Evolutionary conservation across 53 echinoderm and acorn worm genomes (phyloP).

Genomic region (Holothuria leucospilota): DNA sequence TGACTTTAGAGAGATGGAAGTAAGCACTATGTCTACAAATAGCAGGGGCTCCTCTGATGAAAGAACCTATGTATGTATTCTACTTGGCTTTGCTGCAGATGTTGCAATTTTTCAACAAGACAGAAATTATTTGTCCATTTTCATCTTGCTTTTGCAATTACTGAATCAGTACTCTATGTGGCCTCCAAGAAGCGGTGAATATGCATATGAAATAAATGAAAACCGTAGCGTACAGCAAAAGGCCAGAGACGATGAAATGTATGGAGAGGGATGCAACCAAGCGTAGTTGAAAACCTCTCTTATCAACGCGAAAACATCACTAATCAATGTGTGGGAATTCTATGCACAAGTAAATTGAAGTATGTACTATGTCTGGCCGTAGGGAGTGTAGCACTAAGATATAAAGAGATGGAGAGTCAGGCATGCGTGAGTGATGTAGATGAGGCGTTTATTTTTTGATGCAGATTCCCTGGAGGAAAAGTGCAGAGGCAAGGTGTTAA

Average conservation of each 20-base stretch:
- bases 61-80: no score
- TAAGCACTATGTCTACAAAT: no score
- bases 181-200: constrained; percentile 28
- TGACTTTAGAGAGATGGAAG: no score
- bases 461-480: constrained; percentile 37
- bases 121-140: no score
- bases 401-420: constrained; percentile 39
- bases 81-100: no score
- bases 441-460: constrained; percentile 54
- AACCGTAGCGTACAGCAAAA: not conserved
- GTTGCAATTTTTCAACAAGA: no score
- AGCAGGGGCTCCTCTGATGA: no score
- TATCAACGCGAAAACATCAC: constrained; percentile 43
- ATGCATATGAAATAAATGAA: constrained; percentile 37
- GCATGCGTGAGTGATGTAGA: constrained; percentile 51
- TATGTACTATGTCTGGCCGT: constrained; percentile 30
- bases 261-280: constrained; percentile 41
- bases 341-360: constrained; percentile 36
- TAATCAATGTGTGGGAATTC: constrained; percentile 40
- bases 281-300: constrained; percentile 45
- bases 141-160: no score
- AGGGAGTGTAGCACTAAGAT: constrained; percentile 28
- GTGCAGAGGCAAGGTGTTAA: constrained; percentile 39
- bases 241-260: constrained; percentile 41
- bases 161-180: constrained; percentile 1